These are phyloP conservation scores for Hirtodrosophila histrioides DNA, from an alignment of 2,888 invertebrate genomes.

Conservation along the genomic window DNA sequence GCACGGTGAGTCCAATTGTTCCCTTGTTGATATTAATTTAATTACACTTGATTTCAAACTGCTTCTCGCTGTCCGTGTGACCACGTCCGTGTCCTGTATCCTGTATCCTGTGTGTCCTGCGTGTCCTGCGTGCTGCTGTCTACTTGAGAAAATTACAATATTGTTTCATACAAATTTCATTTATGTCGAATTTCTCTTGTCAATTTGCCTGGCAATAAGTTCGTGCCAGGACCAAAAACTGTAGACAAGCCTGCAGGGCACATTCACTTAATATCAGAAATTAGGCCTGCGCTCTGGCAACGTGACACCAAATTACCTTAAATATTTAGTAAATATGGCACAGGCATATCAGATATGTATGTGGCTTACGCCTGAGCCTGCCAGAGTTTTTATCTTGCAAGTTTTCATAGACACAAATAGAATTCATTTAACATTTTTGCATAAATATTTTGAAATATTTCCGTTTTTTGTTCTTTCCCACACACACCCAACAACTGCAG, in stretches of 20 bases:
- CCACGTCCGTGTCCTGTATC: constrained; percentile 22
- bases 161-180: constrained; percentile 54
- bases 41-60: constrained; percentile 73
- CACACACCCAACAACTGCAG: constrained; percentile 57
- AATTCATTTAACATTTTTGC: constrained; percentile 8
- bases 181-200: constrained; percentile 49
- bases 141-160: constrained; percentile 56
- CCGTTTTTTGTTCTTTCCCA: constrained; percentile 11
- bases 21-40: constrained; percentile 77
- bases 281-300: constrained; percentile 21
- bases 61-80: constrained; percentile 23
- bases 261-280: constrained; percentile 25
- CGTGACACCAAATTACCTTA: constrained; percentile 39
- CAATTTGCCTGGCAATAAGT: constrained; percentile 24
- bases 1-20: constrained; percentile 82
- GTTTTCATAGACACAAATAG: background rate
- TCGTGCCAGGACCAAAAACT: constrained; percentile 10
- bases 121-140: constrained; percentile 8
- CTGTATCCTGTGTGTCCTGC: constrained; percentile 6
- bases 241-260: constrained; percentile 4
- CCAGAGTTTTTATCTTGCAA: constrained; percentile 11
- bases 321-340: constrained; percentile 45
- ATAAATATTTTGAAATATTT: constrained; percentile 17
- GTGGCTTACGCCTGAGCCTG: constrained; percentile 9
- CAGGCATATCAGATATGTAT: constrained; percentile 16